phyloP scores from a whole-genome alignment of 2,113 vertebrate species.

The Chunga burmeisteri region DNA sequence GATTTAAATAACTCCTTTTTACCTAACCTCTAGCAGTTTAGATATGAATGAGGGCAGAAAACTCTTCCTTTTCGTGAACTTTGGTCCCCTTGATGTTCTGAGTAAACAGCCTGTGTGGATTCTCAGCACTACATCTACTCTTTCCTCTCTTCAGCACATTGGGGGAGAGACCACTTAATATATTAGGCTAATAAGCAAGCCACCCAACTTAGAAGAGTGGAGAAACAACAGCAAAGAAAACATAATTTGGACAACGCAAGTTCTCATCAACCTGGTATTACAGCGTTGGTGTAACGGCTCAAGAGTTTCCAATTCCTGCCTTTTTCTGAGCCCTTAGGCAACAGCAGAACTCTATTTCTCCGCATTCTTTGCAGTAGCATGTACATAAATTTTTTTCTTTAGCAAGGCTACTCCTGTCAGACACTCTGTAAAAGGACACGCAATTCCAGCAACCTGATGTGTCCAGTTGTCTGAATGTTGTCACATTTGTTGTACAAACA shows the following conservation, averaged over 20 bases:
- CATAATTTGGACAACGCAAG: background rate
- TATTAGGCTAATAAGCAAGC: fast-evolving
- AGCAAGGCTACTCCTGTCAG: background rate
- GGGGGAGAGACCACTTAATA: background rate
- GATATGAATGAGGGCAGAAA: background rate
- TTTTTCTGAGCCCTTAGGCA: background rate
- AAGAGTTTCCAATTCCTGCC: fast-evolving
- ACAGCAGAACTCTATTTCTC: background rate
- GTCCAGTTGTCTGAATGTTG: background rate
- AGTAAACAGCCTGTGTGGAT: background rate
- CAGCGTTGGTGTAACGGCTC: background rate
- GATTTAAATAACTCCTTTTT: background rate
- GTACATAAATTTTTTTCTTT: background rate
- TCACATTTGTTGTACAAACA: background rate
- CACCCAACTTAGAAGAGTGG: background rate
- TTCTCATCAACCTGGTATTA: background rate
- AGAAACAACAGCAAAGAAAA: background rate
- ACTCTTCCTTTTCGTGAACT: background rate
- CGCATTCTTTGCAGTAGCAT: background rate
- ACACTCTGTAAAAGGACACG: background rate
- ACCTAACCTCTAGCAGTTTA: background rate
- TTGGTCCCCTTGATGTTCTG: background rate
- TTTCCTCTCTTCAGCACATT: background rate
- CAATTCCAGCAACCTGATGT: background rate
- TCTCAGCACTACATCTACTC: background rate